Base-by-base conservation (phyloP, 2,113 vertebrate genomes). In the Apeltes quadracus region DNA sequence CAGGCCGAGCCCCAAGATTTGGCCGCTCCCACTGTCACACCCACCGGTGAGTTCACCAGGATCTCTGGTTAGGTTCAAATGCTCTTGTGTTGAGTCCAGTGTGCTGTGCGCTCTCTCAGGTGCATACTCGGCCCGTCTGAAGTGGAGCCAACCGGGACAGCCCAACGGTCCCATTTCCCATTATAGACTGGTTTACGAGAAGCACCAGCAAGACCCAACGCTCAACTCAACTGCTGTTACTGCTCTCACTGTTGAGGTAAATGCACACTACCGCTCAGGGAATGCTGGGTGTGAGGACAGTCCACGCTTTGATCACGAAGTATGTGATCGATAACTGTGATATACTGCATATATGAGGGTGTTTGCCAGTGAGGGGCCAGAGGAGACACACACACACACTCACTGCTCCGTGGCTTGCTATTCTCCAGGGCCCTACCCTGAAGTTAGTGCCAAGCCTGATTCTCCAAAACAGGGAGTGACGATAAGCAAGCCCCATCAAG, bases 171-270 rank as follows among this genome's bases (percentile, higher is more conserved):
- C 94, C 36, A 95, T 98, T 81, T 91, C 90, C 41, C 87, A 88
- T 29, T 98, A 97, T 81, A 91, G 39, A 55, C 88, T 98, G 13
- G 77, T 95, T 86, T 96, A 95, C 41, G 93, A 92, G 75, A 95
- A 95, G 78, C 89, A 80, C 54, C 76, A 50, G 41, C 88, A 82
- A 0, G 95, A 96, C 76, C 94, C 93, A 0, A 94, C 94, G 0
- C 78, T 94, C 3, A 93, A 83, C 84, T 74, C 79, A 54, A 85
- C 92, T 16, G 69, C 86, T 25, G 70, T 95, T 50, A 95, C 84
- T 39, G 94, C 95, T 14, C 86, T 98, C 76, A 96, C 96, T 0
- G 88, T 96, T 27, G 84, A 3, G 94, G 96, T 98, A 96, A 96
- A 92, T 18, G 22, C 25, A 38, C 59, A 61, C 65, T 5, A 7